Conservation (phyloP, 2,888 invertebrate genomes). For the Hipparchia semele region DNA sequence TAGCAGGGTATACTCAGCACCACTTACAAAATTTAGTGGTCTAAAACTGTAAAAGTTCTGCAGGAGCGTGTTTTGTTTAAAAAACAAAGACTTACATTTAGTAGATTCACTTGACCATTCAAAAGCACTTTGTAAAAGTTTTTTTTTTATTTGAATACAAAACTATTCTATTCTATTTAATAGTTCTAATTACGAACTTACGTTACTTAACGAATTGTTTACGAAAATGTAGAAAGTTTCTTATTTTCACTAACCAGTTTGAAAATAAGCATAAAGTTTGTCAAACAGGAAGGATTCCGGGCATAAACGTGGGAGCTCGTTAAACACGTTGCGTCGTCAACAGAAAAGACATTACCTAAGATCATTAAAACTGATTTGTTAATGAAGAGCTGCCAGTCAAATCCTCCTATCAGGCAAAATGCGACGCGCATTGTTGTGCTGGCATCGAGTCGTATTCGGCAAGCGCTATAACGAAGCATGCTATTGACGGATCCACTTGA, state of each 20-base stretch:
- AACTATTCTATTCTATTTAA: no score
- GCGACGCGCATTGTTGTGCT: conserved; percentile 21
- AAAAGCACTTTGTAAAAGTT: no score
- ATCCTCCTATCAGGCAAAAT: conserved; percentile 12
- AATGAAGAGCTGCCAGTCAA: conserved; percentile 15
- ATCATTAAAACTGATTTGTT: conserved; percentile 15
- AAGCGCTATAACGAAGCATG: conserved; percentile 23
- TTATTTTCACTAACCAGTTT: background rate
- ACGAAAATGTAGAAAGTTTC: no score
- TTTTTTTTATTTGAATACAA: no score
- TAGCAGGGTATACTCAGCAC: no score
- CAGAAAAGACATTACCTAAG: conserved; percentile 13
- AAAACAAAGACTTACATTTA: no score
- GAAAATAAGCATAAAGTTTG: background rate
- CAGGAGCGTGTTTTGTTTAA: no score
- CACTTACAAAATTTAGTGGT: no score
- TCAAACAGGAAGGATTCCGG: background rate
- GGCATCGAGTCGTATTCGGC: conserved; percentile 13
- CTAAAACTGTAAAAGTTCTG: no score
- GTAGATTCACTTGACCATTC: no score
- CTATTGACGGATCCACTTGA: conserved; percentile 26
- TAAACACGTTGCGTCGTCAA: background rate
- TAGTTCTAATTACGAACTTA: no score
- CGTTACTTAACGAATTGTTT: no score
- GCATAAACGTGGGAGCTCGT: background rate